Evolutionary conservation across 2,888 invertebrate genomes (phyloP), one percentile per base, ranked within the genome.

Genomic region (Pemphredon lugubris): DNA sequence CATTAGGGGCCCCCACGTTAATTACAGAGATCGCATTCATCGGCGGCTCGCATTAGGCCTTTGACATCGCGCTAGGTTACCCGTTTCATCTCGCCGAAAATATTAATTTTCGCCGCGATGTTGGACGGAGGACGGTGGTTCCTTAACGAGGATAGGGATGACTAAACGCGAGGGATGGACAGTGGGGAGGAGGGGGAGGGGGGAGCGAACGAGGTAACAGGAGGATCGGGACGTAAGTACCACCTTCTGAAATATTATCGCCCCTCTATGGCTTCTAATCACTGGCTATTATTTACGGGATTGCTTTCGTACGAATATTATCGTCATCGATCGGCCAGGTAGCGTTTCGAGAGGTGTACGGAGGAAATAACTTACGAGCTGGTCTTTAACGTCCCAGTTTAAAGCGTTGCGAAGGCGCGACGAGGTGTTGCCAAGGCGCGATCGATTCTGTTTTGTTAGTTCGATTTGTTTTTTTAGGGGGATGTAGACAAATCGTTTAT

Each of bases 31-130:
- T 87, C 83, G 79, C 72, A 71, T 75, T 81, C 77, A 72, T 76
- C 71, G 70, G 63, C 73, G 68, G 59, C 57, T 64, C 59, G 54
- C 69, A 74, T 72, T 71, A 68, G 74, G 77, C 73, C 80, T 84
- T 86, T 83, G 83, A 83, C 84, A 83, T 81, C 76, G 75, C 57
- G 69, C 75, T 69, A 76, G 75, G 57, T 60, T 57, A 50, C 59
- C 18, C 80, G 84, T 88, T 88, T 88, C 85, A 87, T 88, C 87
- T 85, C 73, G 83, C 88, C 88, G 87, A 84, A n/a, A 85, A 84
- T 83, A 82, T 84, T 80, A 81, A 83, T 85, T 83, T 80, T 60
- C 67, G 68, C 45, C 59, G 44, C 18, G 45, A 20, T 34, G 39
- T n/a, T 21, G 18, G 23, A 26, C 7, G 18, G 53, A 9, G 14